Conservation (phyloP, 2,888 invertebrate genomes). For the Furcula furcula region DNA sequence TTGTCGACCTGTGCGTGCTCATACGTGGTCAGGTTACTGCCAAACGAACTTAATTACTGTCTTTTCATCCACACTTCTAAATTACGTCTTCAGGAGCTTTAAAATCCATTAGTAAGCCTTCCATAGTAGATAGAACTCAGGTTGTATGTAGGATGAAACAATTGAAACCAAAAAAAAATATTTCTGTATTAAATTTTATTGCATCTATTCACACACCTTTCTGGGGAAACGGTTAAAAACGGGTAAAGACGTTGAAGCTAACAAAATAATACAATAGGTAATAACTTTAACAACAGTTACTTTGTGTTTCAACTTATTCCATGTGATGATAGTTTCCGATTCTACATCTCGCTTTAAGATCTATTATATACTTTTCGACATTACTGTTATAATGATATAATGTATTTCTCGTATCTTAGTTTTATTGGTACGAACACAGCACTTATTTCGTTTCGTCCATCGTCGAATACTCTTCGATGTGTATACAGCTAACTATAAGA, state of each 20-base stretch:
- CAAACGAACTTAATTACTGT: too few species aligned
- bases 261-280: conserved; percentile 41
- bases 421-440: background rate
- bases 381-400: conserved; percentile 11
- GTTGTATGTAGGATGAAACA: conserved; percentile 8
- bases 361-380: conserved; percentile 15
- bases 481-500: conserved; percentile 41
- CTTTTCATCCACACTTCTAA: too few species aligned
- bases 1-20: too few species aligned
- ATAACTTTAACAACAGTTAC: conserved; percentile 26
- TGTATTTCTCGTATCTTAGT: background rate
- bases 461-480: conserved; percentile 45
- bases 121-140: too few species aligned
- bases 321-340: conserved; percentile 16
- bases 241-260: conserved; percentile 66
- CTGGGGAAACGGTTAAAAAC: conserved; percentile 62
- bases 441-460: conserved; percentile 17
- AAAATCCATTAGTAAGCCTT: too few species aligned
- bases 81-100: too few species aligned
- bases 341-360: conserved; percentile 16
- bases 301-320: conserved; percentile 22
- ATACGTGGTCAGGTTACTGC: too few species aligned
- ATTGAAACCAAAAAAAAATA: conserved; percentile 42
- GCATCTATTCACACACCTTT: conserved; percentile 84
- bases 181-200: conserved; percentile 82